These are phyloP conservation scores for Odontamblyopus rebecca DNA, from an alignment of 2,797 vertebrate species.

Conservation along the genomic window DNA sequence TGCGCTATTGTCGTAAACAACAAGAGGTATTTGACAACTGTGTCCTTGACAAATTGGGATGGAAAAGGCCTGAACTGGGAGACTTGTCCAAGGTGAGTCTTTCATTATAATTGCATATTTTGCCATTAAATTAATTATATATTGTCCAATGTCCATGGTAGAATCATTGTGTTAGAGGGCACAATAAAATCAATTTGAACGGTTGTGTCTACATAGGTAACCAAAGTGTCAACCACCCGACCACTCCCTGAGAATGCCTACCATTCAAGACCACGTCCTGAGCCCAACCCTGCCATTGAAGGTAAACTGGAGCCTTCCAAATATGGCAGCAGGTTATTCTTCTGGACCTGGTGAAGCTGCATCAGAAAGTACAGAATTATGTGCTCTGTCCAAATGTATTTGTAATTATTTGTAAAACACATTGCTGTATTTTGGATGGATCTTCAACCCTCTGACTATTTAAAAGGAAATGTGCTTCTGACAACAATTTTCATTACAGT, in stretches of 20 bases:
- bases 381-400: slow-evolving; percentile 49
- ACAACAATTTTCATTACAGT: slow-evolving; percentile 33
- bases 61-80: slow-evolving; percentile 91
- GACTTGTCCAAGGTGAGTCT: slow-evolving; percentile 92
- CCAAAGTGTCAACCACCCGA: slow-evolving; percentile 91
- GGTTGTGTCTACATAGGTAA: slow-evolving; percentile 79
- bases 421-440: slow-evolving; percentile 50
- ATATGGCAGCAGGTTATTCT: slow-evolving; percentile 86
- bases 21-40: slow-evolving; percentile 90
- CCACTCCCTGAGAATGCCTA: slow-evolving; percentile 89
- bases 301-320: slow-evolving; percentile 86
- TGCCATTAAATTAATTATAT: not conserved
- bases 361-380: slow-evolving; percentile 21
- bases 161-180: not conserved
- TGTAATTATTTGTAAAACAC: slow-evolving; percentile 4
- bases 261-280: slow-evolving; percentile 87
- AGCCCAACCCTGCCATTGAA: slow-evolving; percentile 81
- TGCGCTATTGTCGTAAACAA: slow-evolving; percentile 86
- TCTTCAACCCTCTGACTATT: slow-evolving; percentile 39
- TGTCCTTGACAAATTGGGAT: slow-evolving; percentile 93
- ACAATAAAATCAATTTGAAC: not conserved
- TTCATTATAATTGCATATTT: not conserved
- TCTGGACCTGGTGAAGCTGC: slow-evolving; percentile 85
- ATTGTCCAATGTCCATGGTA: not conserved
- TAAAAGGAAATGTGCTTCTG: slow-evolving; percentile 35